These are phyloP conservation scores for Brachionus koreanus DNA, from an alignment of 1,140 invertebrate species.

Conservation along the genomic window DNA sequence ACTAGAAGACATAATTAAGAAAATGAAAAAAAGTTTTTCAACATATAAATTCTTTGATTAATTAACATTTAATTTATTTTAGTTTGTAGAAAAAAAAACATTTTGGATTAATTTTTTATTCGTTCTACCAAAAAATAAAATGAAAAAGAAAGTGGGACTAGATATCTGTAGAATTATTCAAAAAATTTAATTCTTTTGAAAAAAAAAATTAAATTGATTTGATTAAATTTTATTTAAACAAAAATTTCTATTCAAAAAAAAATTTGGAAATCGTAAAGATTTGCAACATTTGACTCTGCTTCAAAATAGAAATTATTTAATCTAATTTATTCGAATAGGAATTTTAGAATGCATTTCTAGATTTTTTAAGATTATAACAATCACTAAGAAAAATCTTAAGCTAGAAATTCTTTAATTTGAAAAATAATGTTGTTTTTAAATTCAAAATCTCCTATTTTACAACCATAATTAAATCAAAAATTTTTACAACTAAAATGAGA, in stretches of 20 bases:
- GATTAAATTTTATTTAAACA: not conserved
- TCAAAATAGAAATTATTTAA: not conserved
- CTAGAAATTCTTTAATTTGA: not conserved
- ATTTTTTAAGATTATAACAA: not conserved
- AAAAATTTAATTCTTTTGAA: no score
- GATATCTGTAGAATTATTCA: no score
- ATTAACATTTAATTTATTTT: not conserved
- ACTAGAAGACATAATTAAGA: no score
- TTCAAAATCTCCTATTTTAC: not conserved
- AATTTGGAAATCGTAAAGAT: not conserved
- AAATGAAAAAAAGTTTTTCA: no score
- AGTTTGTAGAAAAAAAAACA: not conserved
- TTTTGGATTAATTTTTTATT: not conserved
- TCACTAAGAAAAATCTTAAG: not conserved
- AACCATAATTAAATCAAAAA: not conserved
- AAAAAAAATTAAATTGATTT: not conserved
- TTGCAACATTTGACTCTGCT: not conserved
- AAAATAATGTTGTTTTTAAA: not conserved
- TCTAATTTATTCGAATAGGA: constrained; percentile 12
- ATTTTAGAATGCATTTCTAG: constrained; percentile 25
- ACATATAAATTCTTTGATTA: not conserved
- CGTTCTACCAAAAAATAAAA: no score
- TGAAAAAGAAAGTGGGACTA: no score
- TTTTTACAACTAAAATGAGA: no score
- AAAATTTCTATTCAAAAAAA: not conserved